phyloP scores from a whole-genome alignment of 2,797 vertebrate genomes.

The Manis pentadactyla region DNA sequence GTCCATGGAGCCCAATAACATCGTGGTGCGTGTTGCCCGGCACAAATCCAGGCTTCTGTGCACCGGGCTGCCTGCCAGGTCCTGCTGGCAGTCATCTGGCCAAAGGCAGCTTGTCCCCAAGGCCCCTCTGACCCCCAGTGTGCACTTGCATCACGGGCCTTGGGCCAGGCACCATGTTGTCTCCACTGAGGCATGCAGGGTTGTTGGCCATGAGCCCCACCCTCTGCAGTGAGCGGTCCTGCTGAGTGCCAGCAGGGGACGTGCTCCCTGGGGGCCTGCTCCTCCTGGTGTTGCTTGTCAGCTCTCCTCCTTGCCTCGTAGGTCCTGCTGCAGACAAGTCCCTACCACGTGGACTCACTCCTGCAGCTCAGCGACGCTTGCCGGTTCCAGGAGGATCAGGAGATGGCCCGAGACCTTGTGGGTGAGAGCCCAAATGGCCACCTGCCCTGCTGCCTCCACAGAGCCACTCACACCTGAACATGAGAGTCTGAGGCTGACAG shows the following conservation, averaged over 20 bases:
- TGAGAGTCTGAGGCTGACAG: neutral
- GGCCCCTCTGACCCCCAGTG: neutral
- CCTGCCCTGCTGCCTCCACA: neutral
- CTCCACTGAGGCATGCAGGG: too few relatives aligned
- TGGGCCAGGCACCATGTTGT: too few relatives aligned
- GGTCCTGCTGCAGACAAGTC: constrained; percentile 95
- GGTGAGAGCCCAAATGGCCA: constrained; percentile 86
- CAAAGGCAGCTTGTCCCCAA: neutral
- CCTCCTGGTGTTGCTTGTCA: neutral
- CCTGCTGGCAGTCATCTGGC: too few relatives aligned
- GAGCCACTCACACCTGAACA: accelerated
- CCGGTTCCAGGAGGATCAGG: constrained; percentile 97
- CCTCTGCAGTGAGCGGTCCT: too few relatives aligned
- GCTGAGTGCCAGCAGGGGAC: too few relatives aligned
- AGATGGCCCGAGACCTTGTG: constrained; percentile 96
- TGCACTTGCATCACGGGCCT: neutral
- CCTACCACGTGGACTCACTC: constrained; percentile 96
- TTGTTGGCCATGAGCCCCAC: too few relatives aligned
- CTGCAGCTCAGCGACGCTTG: constrained; percentile 98
- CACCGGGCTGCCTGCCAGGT: too few relatives aligned
- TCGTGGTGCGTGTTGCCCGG: constrained; percentile 90
- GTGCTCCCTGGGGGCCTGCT: neutral
- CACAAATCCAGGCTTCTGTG: too few relatives aligned
- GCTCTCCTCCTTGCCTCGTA: constrained; percentile 61
- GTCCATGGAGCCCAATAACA: constrained; percentile 98